Conservation (phyloP, 2,113 vertebrate species). For the Smithornis capensis region DNA sequence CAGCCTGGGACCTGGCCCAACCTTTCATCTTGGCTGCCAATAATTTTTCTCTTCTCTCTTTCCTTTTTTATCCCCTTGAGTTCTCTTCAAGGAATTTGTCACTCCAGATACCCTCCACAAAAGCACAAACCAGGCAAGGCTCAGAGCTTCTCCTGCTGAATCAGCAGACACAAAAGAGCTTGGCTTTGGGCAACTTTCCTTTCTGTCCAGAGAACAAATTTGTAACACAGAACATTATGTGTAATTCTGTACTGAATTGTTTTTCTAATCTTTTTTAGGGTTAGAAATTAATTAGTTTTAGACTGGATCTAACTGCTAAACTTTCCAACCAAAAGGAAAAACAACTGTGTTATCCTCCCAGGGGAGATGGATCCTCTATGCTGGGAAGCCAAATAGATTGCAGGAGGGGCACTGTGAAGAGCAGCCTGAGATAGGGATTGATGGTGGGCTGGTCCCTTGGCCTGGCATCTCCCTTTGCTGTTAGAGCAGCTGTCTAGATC, state of each 20-base stretch:
- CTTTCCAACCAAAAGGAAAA: not conserved
- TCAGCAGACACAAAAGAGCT: not conserved
- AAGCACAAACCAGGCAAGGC: not conserved
- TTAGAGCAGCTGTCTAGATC: not conserved
- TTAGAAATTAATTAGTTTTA: not conserved
- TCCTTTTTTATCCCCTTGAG: not conserved
- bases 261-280: not conserved
- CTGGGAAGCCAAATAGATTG: not conserved
- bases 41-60: not conserved
- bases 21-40: not conserved
- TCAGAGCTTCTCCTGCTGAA: not conserved
- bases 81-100: constrained; percentile 19
- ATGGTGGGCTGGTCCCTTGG: not conserved
- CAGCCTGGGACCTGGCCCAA: not conserved
- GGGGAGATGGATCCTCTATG: not conserved
- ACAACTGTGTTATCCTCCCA: not conserved
- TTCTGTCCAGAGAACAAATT: not conserved
- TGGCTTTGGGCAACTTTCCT: not conserved
- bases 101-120: not conserved
- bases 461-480: not conserved
- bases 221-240: not conserved
- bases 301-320: not conserved
- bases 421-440: not conserved
- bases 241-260: not conserved
- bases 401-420: not conserved